phyloP scores from a whole-genome alignment of 92 coral and sea anemone genomes.

The Anthopleura xanthogrammica region DNA sequence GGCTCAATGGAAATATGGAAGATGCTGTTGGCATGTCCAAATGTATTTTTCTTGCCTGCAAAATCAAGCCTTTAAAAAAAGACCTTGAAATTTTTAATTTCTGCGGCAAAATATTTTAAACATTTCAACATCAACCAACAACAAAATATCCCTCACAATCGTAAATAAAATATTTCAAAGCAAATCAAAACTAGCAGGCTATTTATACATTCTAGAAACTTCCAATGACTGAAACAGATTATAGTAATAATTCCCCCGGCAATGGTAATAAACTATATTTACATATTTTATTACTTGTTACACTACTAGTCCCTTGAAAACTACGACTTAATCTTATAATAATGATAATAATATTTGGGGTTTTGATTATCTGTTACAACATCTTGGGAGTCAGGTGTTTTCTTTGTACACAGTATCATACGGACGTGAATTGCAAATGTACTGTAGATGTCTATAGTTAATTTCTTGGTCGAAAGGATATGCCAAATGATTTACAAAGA shows the following conservation, averaged over 20 bases:
- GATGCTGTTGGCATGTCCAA: background rate
- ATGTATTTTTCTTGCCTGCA: background rate
- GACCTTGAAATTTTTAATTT: background rate
- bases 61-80: background rate
- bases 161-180: background rate
- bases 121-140: background rate
- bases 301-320: background rate
- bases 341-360: background rate
- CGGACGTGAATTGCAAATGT: conserved; percentile 22
- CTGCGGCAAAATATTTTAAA: background rate
- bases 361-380: background rate
- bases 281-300: background rate
- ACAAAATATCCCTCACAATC: background rate
- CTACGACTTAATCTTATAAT: background rate
- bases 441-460: background rate
- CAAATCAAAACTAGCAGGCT: background rate
- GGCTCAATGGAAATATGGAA: background rate
- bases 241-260: background rate
- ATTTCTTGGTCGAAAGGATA: conserved; percentile 4
- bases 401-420: conserved; percentile 29
- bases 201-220: background rate
- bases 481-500: conserved; percentile 34
- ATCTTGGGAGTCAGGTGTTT: background rate
- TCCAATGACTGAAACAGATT: background rate
- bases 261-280: background rate